Conservation (phyloP, 2,888 invertebrate genomes). For the Ectemnius lituratus region DNA sequence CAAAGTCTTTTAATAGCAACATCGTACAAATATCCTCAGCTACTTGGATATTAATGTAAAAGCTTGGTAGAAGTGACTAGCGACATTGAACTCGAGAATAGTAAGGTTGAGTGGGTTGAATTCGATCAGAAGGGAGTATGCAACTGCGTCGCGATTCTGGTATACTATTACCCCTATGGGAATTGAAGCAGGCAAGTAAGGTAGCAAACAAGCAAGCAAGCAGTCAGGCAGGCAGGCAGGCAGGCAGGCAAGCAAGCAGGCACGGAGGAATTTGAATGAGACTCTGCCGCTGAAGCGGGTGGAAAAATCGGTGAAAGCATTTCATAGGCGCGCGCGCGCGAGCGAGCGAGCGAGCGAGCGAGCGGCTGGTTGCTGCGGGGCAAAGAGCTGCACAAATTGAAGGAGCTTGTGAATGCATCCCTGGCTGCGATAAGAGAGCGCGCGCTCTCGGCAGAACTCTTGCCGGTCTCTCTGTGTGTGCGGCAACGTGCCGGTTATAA, state of each 20-base stretch:
- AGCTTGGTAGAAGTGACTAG: too few species aligned
- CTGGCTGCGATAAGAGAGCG: not conserved
- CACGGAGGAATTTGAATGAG: not conserved
- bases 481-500: not conserved
- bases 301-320: constrained; percentile 3
- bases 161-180: too few species aligned
- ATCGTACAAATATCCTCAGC: too few species aligned
- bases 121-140: too few species aligned
- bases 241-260: not conserved
- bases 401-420: constrained; percentile 5
- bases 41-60: too few species aligned
- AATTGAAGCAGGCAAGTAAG: too few species aligned
- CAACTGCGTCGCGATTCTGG: too few species aligned
- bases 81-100: too few species aligned
- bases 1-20: too few species aligned
- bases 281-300: not conserved
- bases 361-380: not conserved
- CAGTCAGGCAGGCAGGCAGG: not conserved
- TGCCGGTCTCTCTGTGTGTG: too few species aligned
- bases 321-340: not conserved
- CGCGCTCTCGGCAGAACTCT: not conserved
- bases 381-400: constrained; percentile 3
- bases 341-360: too few species aligned
- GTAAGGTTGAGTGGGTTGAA: too few species aligned
- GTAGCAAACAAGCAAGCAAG: not conserved